These are phyloP conservation scores for Eurystomus glaucurus DNA, from an alignment of 2,797 vertebrate genomes.

Conservation along the genomic window DNA sequence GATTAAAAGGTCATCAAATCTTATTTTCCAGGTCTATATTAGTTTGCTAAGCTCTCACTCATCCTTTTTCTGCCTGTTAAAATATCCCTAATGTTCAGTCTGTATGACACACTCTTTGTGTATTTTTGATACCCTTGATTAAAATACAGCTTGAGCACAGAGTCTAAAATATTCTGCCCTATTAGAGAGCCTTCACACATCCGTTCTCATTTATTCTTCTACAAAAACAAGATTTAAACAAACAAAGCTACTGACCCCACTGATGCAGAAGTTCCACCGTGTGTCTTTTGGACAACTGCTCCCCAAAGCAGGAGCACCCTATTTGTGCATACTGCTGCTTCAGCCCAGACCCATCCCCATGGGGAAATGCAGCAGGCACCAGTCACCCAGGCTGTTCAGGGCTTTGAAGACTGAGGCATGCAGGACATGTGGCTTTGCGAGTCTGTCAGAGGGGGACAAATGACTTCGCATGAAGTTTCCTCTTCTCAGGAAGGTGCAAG, in stretches of 20 bases:
- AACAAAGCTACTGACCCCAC: neutral
- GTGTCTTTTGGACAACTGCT: neutral
- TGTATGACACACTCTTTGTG: neutral
- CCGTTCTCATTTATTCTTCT: neutral
- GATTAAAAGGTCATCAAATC: conserved; percentile 38
- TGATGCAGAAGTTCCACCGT: neutral
- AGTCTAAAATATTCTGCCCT: neutral
- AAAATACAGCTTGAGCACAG: neutral
- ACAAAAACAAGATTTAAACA: neutral
- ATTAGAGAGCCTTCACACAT: neutral
- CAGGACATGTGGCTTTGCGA: accelerated
- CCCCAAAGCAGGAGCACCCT: neutral
- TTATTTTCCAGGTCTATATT: conserved; percentile 24
- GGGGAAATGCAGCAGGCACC: neutral
- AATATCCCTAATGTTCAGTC: neutral
- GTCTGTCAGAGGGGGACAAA: neutral
- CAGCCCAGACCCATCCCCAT: accelerated
- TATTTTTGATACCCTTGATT: neutral
- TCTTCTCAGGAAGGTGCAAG: neutral
- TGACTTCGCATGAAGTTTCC: neutral
- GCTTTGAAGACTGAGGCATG: neutral
- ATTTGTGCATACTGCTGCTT: neutral
- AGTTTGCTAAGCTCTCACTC: neutral
- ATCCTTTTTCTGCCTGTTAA: neutral
- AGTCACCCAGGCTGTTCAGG: neutral